These are phyloP conservation scores for Aspidapion aeneum DNA, from an alignment of 2,888 invertebrate species.

Conservation along the genomic window DNA sequence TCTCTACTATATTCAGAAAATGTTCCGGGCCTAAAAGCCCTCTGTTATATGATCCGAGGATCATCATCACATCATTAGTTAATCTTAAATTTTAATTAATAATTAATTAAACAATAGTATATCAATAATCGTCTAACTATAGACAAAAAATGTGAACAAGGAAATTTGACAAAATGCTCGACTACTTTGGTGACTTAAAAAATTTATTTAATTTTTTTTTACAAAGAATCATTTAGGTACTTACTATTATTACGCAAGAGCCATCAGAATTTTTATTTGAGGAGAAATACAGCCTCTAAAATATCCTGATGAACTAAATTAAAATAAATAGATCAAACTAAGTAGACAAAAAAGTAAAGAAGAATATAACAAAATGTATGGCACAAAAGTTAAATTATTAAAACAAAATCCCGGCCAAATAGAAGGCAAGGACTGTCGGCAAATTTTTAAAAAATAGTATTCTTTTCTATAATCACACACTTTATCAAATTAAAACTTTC, in stretches of 20 bases:
- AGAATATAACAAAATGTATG: conserved; percentile 25
- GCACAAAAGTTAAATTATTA: conserved; percentile 27
- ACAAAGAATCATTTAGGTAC: not conserved
- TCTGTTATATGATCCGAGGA: conserved; percentile 60
- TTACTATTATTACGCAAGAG: no score
- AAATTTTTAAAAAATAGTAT: conserved; percentile 26
- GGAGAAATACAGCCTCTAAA: not conserved
- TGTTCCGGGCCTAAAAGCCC: conserved; percentile 46
- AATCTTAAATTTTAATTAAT: conserved; percentile 50
- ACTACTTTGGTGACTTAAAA: conserved; percentile 33
- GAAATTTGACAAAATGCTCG: conserved; percentile 49
- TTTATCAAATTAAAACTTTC: conserved; percentile 43
- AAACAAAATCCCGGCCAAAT: conserved; percentile 27
- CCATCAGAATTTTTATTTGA: not conserved
- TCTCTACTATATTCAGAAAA: conserved; percentile 72
- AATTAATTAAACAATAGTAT: conserved; percentile 51
- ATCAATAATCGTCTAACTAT: conserved; percentile 49
- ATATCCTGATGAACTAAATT: not conserved
- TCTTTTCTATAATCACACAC: conserved; percentile 43
- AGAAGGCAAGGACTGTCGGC: conserved; percentile 45
- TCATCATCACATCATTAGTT: conserved; percentile 69
- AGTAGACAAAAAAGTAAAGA: not conserved
- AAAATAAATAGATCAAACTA: not conserved
- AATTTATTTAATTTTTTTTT: not conserved
- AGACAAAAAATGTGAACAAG: conserved; percentile 47